These are phyloP conservation scores for Conomelus anceps DNA, from an alignment of 2,888 invertebrate genomes.

Conservation along the genomic window DNA sequence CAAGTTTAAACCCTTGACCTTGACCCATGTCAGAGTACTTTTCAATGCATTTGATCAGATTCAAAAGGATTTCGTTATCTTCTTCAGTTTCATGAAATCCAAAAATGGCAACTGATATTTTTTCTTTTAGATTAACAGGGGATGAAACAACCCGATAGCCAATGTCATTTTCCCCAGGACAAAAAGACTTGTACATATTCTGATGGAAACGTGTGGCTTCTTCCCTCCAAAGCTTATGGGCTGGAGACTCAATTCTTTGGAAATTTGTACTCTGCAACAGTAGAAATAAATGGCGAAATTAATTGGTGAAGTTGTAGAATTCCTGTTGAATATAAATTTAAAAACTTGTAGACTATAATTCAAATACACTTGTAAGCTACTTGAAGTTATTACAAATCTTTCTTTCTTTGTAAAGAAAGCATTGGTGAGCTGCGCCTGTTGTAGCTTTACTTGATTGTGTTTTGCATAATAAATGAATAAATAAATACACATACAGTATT, in stretches of 20 bases:
- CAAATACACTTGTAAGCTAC: too few relatives aligned
- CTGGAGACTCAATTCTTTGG: neutral
- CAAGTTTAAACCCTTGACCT: neutral
- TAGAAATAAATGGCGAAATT: too few relatives aligned
- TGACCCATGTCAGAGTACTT: neutral
- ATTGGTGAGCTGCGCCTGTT: too few relatives aligned
- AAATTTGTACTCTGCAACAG: neutral
- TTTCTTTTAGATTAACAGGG: neutral
- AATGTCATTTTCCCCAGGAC: neutral
- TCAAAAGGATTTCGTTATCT: neutral
- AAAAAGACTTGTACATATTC: neutral
- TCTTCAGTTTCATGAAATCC: neutral
- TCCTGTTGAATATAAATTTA: too few relatives aligned
- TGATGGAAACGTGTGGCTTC: neutral
- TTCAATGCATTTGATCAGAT: neutral
- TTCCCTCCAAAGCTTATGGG: neutral
- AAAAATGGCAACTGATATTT: neutral
- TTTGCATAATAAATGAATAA: too few relatives aligned
- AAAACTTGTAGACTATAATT: too few relatives aligned
- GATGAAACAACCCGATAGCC: neutral
- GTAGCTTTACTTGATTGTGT: too few relatives aligned
- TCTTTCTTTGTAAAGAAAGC: too few relatives aligned
- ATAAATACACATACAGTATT: too few relatives aligned
- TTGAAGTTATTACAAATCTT: too few relatives aligned
- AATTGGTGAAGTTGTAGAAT: too few relatives aligned